Evolutionary conservation across 2,113 vertebrate genomes (phyloP).

Genomic region (Etia nguti): DNA sequence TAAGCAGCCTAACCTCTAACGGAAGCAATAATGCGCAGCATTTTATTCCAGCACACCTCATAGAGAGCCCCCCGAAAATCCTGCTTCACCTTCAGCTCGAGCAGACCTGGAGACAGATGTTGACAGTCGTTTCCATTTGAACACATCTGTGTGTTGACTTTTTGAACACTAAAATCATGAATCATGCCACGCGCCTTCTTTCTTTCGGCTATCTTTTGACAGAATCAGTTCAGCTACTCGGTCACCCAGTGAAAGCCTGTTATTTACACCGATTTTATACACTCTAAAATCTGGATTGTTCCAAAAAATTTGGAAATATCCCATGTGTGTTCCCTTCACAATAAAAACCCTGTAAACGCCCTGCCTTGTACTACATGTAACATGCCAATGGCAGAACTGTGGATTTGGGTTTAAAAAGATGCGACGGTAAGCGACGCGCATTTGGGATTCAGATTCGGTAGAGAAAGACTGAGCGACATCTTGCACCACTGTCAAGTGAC

Average conservation of each 20-base stretch:
- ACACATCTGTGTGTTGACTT: constrained; percentile 22
- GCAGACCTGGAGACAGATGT: constrained; percentile 47
- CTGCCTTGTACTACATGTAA: not conserved
- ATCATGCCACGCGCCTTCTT: not conserved
- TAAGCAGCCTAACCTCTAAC: not conserved
- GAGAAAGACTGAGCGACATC: constrained; percentile 29
- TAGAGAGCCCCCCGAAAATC: constrained; percentile 27
- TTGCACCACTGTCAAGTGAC: constrained; percentile 3
- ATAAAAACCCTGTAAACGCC: not conserved
- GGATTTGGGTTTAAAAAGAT: not conserved
- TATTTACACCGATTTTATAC: constrained; percentile 15
- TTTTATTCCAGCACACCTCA: constrained; percentile 53
- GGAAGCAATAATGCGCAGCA: constrained; percentile 36
- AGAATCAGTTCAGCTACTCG: not conserved
- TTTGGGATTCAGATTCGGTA: constrained; percentile 7
- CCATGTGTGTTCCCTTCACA: not conserved
- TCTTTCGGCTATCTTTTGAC: not conserved
- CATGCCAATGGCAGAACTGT: not conserved
- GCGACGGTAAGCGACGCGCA: constrained; percentile 15
- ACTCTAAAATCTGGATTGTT: constrained; percentile 8
- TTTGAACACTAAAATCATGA: constrained; percentile 3
- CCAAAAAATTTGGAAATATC: constrained; percentile 7
- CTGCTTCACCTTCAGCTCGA: constrained; percentile 46
- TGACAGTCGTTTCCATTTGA: constrained; percentile 41
- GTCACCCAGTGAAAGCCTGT: not conserved